These are phyloP conservation scores for Dolichotis patagonum DNA, from an alignment of 2,113 vertebrate genomes.

Conservation along the genomic window DNA sequence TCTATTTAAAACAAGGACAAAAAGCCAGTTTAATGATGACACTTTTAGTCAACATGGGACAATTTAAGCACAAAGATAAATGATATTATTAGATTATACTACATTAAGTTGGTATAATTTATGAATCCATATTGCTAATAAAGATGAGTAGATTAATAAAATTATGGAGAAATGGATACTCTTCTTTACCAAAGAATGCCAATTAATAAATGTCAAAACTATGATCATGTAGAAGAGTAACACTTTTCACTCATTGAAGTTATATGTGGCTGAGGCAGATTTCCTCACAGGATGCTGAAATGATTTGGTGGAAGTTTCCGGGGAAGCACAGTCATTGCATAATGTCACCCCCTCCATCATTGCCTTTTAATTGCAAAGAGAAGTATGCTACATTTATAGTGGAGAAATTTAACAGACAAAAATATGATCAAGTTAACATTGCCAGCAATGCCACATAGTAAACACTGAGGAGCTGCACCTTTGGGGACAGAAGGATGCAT, in stretches of 20 bases:
- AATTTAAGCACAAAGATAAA: background rate
- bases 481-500: background rate
- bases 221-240: background rate
- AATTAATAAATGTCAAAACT: slow-evolving; percentile 3
- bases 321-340: background rate
- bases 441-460: no score
- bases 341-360: background rate
- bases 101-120: background rate
- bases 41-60: background rate
- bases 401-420: background rate
- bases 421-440: background rate
- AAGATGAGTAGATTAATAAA: background rate
- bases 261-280: background rate
- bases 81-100: background rate
- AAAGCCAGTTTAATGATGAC: background rate
- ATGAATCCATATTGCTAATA: background rate
- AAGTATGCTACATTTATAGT: background rate
- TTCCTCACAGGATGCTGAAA: background rate
- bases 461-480: background rate
- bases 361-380: background rate
- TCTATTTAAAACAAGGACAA: background rate
- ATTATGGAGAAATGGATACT: background rate
- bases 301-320: background rate
- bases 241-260: background rate
- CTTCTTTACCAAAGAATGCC: background rate